These are phyloP conservation scores for Blera fallax DNA, from an alignment of 2,888 invertebrate genomes.

Conservation along the genomic window DNA sequence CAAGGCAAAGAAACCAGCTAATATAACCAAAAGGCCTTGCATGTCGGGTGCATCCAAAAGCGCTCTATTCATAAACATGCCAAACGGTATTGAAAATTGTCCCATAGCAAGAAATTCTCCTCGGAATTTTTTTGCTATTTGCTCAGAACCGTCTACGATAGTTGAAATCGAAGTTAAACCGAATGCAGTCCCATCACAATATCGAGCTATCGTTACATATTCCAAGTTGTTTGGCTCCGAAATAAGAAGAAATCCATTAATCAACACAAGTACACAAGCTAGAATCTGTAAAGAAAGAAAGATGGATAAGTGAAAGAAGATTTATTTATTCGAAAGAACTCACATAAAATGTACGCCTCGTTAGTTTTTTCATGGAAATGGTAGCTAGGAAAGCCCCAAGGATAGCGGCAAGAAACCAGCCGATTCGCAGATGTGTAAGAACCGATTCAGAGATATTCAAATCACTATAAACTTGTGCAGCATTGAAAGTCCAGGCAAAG, in stretches of 20 bases:
- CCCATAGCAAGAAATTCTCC: constrained; percentile 75
- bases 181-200: constrained; percentile 77
- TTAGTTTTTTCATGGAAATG: constrained; percentile 63
- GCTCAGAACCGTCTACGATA: constrained; percentile 77
- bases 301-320: not conserved
- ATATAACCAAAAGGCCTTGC: constrained; percentile 74
- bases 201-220: constrained; percentile 75
- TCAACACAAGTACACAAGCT: constrained; percentile 64
- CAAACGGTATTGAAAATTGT: constrained; percentile 74
- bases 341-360: constrained; percentile 18
- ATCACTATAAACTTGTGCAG: not conserved
- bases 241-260: constrained; percentile 75
- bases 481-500: constrained; percentile 76
- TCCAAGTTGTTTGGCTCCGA: constrained; percentile 68
- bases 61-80: not conserved
- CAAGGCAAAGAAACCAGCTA: constrained; percentile 74
- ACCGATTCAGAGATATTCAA: not conserved
- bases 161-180: constrained; percentile 76
- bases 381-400: constrained; percentile 75
- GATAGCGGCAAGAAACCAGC: constrained; percentile 78
- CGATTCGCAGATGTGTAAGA: constrained; percentile 72
- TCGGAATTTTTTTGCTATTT: constrained; percentile 67
- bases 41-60: not conserved
- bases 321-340: not conserved
- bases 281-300: not conserved